These are phyloP conservation scores for Pollenia griseotomentosa DNA, from an alignment of 2,888 invertebrate species.

Conservation along the genomic window DNA sequence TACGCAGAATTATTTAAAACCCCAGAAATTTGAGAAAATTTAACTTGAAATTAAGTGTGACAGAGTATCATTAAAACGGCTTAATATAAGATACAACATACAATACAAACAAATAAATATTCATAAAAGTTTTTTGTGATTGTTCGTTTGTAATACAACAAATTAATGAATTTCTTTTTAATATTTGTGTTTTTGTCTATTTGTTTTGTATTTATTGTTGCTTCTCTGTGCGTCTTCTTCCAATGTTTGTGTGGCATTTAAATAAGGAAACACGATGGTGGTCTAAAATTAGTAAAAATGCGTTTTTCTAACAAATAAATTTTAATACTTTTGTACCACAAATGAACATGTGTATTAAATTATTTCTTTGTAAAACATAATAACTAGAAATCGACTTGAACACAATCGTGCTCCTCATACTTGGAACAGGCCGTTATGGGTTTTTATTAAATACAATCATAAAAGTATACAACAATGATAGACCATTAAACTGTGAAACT, in stretches of 20 bases:
- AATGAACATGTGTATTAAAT: slow-evolving; percentile 4
- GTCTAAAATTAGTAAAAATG: slow-evolving; percentile 52
- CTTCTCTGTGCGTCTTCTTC: not conserved
- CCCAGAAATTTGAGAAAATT: slow-evolving; percentile 8
- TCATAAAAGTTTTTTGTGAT: not conserved
- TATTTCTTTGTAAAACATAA: not conserved
- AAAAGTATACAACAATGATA: slow-evolving; percentile 32
- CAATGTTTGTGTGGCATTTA: not conserved
- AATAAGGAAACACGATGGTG: not conserved
- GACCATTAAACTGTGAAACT: slow-evolving; percentile 29
- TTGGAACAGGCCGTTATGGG: not conserved
- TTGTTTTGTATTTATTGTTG: slow-evolving; percentile 10
- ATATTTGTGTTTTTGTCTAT: slow-evolving; percentile 34
- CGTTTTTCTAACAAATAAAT: slow-evolving; percentile 61
- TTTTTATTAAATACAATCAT: slow-evolving; percentile 41
- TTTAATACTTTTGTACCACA: slow-evolving; percentile 14
- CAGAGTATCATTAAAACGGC: not conserved
- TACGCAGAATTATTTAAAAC: too few species aligned
- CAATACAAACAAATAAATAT: not conserved
- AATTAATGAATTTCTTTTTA: not conserved
- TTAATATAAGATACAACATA: not conserved
- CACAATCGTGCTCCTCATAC: not conserved
- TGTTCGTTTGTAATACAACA: not conserved
- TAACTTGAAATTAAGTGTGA: slow-evolving; percentile 4
- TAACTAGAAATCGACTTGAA: not conserved